These are phyloP conservation scores for Dipodomys merriami DNA, from an alignment of 2,113 vertebrate species.

Conservation along the genomic window DNA sequence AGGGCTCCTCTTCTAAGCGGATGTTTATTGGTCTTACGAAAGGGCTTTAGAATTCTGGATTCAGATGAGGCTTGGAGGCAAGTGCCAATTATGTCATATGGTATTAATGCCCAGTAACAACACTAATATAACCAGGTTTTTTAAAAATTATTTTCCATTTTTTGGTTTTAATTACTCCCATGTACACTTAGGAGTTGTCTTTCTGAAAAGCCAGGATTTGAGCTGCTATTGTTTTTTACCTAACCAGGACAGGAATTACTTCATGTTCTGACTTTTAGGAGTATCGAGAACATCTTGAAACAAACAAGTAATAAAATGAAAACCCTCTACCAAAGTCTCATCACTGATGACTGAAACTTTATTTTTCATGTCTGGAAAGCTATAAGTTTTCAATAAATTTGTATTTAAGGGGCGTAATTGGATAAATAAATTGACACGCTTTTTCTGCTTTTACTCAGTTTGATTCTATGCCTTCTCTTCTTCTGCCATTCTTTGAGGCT, in stretches of 20 bases:
- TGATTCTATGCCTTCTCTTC: conserved; percentile 5
- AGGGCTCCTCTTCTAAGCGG: conserved; percentile 40
- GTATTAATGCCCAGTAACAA: conserved; percentile 62
- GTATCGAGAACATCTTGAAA: neutral
- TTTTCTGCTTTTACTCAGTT: neutral
- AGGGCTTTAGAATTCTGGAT: conserved; percentile 63
- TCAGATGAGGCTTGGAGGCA: conserved; percentile 30
- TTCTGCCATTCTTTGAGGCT: neutral
- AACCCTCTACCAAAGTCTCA: neutral
- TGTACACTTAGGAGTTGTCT: conserved; percentile 43
- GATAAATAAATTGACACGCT: neutral
- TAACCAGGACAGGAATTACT: conserved; percentile 15
- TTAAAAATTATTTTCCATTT: conserved; percentile 68
- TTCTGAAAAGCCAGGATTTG: conserved; percentile 46
- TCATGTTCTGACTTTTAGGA: conserved; percentile 57
- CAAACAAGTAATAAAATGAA: neutral
- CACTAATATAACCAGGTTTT: conserved; percentile 48
- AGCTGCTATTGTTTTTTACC: neutral
- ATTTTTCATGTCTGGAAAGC: neutral
- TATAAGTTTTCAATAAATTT: neutral
- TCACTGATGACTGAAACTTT: neutral
- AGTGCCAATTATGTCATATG: conserved; percentile 62
- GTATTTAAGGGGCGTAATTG: neutral
- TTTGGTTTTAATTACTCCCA: conserved; percentile 60
- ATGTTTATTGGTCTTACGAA: conserved; percentile 68